Evolutionary conservation across 2,888 invertebrate species (phyloP).

Genomic region (Nymphalis polychloros): DNA sequence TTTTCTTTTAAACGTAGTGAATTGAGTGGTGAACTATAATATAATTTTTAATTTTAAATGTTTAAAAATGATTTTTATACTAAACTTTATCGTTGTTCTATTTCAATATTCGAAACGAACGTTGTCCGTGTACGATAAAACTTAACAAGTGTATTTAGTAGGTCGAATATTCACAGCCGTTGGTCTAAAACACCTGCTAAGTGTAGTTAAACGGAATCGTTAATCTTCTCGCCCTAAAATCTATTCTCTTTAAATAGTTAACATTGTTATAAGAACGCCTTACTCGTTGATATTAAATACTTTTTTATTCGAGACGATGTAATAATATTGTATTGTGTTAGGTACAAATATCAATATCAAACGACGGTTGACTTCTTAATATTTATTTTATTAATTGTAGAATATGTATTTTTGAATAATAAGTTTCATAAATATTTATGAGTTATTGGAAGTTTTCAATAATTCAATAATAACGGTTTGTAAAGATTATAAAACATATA

Average conservation of each 20-base stretch:
- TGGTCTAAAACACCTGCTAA: conserved; percentile 53
- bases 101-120: background rate
- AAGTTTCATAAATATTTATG: no score
- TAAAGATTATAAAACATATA: background rate
- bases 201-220: conserved; percentile 46
- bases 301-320: background rate
- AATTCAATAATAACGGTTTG: no score
- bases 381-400: no score
- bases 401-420: no score
- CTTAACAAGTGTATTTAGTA: conserved; percentile 52
- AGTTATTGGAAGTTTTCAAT: no score
- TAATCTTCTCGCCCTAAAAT: conserved; percentile 35
- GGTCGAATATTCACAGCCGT: conserved; percentile 47
- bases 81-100: background rate
- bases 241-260: background rate
- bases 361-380: no score
- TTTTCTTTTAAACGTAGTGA: no score
- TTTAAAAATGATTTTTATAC: no score
- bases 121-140: conserved; percentile 19
- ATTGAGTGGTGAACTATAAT: no score
- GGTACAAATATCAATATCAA: no score
- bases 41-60: no score
- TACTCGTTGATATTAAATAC: background rate
- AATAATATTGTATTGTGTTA: background rate
- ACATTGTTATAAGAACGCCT: background rate